Base-by-base conservation (phyloP, 2,113 vertebrate genomes). In the Promerops cafer region DNA sequence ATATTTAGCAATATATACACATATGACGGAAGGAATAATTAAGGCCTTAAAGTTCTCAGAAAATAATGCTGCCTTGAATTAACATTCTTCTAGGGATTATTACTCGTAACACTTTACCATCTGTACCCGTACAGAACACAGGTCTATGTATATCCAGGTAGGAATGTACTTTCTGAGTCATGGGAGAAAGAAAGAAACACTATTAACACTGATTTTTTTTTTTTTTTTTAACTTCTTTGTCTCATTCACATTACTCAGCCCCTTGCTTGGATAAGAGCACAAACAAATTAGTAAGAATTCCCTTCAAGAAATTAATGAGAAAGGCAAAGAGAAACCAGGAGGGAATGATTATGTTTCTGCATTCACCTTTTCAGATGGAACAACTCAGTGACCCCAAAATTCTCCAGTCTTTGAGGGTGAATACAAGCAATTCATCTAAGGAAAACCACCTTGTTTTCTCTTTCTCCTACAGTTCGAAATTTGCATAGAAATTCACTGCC, bases 211-310 rank as follows among this genome's bases (percentile, higher is more conserved):
- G 9, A 2, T n/a, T 31, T 7, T 18, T 5, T 19, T 33, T 16
- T 30, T 26, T n/a, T 31, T 37, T 39, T 20, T 16, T 35, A 0
- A 16, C 7, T 17, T 1, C 4, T 31, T 44, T n/a, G 9, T 28
- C 27, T 63, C 33, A 6, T 66, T 85, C 17, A 39, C 14, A 12
- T 61, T 65, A 61, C 14, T 70, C 56, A 94, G 23, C 31, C 23
- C 12, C 65, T 56, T 52, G 7, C 8, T 50, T n/a, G 12, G 10
- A 18, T 42, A 45, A 66, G 65, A 79, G 6, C 10, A 52, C 7
- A 66, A 78, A 52, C 2, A 56, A 47, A 45, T 30, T 47, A 21
- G 10, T 18, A 50, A 79, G 13, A 39, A 53, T 40, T 61, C 2
- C 3, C 9, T 78, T 44, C 9, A 53, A 44, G 8, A 87, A 59